Conservation (phyloP, 2,113 vertebrate species). For the Nesoenas mayeri region DNA sequence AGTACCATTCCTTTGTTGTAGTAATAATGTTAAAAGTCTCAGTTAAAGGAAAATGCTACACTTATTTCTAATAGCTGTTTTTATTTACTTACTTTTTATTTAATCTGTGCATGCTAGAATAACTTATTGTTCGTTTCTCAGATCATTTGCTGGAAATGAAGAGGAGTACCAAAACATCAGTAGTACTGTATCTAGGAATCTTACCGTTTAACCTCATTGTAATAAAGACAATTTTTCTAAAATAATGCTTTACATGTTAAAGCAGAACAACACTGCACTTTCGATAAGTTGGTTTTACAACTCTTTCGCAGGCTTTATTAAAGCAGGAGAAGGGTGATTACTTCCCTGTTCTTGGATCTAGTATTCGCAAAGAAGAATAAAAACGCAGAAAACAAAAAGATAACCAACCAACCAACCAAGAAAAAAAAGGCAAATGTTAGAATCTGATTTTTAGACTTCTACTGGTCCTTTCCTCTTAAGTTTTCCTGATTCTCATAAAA, state of each 20-base stretch:
- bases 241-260: not conserved
- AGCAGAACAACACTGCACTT: slow-evolving; percentile 17
- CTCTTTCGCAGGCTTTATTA: slow-evolving; percentile 34
- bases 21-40: not conserved
- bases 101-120: slow-evolving; percentile 1
- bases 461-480: not conserved
- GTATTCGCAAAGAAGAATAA: not conserved
- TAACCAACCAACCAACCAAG: too few species aligned
- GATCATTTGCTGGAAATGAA: slow-evolving; percentile 9
- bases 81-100: slow-evolving; percentile 6
- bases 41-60: not conserved
- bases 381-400: not conserved
- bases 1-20: not conserved
- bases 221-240: slow-evolving; percentile 48
- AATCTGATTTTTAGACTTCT: not conserved
- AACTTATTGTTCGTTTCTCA: not conserved
- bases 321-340: not conserved
- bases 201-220: slow-evolving; percentile 12
- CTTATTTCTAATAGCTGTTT: not conserved
- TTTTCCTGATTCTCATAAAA: not conserved
- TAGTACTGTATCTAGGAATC: slow-evolving; percentile 12
- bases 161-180: not conserved
- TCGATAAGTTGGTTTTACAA: not conserved
- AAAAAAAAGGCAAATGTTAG: not conserved
- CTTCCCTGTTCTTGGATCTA: not conserved